phyloP scores from a whole-genome alignment of 2,888 invertebrate genomes.

The Hoplodrina ambigua region DNA sequence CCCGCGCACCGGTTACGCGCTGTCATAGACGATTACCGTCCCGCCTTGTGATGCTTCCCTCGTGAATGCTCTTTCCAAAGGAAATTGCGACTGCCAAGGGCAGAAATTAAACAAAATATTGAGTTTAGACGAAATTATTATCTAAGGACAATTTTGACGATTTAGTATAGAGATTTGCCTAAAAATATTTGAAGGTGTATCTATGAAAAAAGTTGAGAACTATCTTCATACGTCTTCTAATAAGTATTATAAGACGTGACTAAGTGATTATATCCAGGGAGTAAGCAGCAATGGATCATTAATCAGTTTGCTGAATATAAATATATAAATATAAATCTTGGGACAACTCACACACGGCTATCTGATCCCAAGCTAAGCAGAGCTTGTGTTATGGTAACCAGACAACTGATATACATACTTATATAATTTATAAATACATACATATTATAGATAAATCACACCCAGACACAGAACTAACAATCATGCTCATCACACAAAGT shows the following conservation, averaged over 20 bases:
- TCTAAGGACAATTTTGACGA: background rate
- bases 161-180: background rate
- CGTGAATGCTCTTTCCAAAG: conserved; percentile 45
- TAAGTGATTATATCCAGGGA: background rate
- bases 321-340: too few species aligned
- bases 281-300: background rate
- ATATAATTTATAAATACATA: too few species aligned
- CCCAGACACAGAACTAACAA: too few species aligned
- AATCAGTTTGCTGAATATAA: background rate
- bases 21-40: conserved; percentile 50
- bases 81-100: conserved; percentile 9
- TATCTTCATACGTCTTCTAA: background rate
- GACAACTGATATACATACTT: too few species aligned
- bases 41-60: conserved; percentile 34
- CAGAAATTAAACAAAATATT: conserved; percentile 7
- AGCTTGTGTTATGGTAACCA: too few species aligned
- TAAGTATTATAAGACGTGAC: background rate
- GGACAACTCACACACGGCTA: too few species aligned
- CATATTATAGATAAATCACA: too few species aligned
- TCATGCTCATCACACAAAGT: too few species aligned
- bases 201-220: background rate
- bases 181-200: background rate
- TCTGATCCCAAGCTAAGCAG: too few species aligned
- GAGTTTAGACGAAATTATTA: background rate
- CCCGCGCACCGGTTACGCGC: conserved; percentile 40